Evolutionary conservation across 1,140 invertebrate genomes (phyloP).

Genomic region (Anastrepha obliqua): DNA sequence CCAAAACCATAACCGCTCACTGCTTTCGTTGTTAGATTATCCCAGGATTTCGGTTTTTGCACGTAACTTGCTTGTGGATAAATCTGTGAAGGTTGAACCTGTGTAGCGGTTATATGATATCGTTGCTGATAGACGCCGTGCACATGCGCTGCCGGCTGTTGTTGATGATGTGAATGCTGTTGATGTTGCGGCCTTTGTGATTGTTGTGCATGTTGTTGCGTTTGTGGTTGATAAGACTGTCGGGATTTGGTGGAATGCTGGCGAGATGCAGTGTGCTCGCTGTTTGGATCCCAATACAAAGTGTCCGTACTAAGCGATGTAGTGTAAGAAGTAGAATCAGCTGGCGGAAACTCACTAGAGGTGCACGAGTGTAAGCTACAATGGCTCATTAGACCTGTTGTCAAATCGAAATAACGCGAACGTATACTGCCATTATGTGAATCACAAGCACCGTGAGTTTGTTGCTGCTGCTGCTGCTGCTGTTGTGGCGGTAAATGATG

Average conservation of each 20-base stretch:
- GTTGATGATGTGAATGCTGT: constrained; percentile 53
- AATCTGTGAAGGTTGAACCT: constrained; percentile 75
- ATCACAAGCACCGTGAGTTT: constrained; percentile 56
- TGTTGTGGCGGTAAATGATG: constrained; percentile 54
- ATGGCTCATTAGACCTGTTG: constrained; percentile 81
- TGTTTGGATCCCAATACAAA: constrained; percentile 84
- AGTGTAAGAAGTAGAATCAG: constrained; percentile 85
- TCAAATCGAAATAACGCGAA: constrained; percentile 77
- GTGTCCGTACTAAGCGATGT: constrained; percentile 89
- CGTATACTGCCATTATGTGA: constrained; percentile 66
- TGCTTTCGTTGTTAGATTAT: constrained; percentile 88
- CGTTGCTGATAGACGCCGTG: constrained; percentile 65
- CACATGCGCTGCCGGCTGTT: constrained; percentile 70
- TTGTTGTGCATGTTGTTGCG: constrained; percentile 58
- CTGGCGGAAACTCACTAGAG: constrained; percentile 82
- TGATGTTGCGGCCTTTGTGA: constrained; percentile 59
- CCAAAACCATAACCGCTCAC: constrained; percentile 89
- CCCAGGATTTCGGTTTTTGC: constrained; percentile 89
- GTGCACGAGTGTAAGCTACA: constrained; percentile 88
- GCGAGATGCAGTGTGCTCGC: constrained; percentile 70
- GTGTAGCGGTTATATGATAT: constrained; percentile 74
- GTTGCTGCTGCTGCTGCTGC: constrained; percentile 55
- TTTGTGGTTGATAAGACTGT: constrained; percentile 70
- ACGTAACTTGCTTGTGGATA: constrained; percentile 76
- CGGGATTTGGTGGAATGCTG: constrained; percentile 72